Base-by-base conservation (phyloP, 2,888 invertebrate species). In the Megastigmus dorsalis region DNA sequence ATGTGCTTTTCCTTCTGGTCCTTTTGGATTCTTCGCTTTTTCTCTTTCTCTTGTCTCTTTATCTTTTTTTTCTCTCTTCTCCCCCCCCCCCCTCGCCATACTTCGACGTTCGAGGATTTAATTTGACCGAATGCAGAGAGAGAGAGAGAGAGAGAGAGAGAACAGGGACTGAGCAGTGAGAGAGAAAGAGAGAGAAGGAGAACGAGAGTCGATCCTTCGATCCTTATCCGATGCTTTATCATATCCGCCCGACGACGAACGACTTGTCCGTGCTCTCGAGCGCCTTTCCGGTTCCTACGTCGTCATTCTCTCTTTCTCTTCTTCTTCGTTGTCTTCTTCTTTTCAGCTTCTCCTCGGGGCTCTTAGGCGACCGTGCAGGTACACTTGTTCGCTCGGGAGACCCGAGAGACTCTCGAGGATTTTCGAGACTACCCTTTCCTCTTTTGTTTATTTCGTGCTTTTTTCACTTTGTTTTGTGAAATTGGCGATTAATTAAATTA, bases 201-300 rank as follows among this genome's bases (percentile, higher is more conserved):
- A n/a, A 33, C 63, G 48, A 63, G 67, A 67, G 36, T 26, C 43
- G 57, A 74, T 71, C 73, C 72, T 62, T 67, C 60, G 84, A 85
- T 85, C 81, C 82, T 84, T 85, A 85, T 85, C 85, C 82, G 82
- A 84, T 84, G 82, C 82, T 85, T 85, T 85, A 85, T 85, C 85
- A 85, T 85, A 85, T 85, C 84, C 83, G 79, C 75, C 77, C 77
- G 69, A 74, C 72, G 77, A 78, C 75, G 73, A 73, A 77, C 75
- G 79, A 78, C 77, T 72, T 77, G 79, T 79, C 77, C 65, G 75
- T 75, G 76, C 78, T 72, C 74, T 73, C 70, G 75, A 77, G 75
- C 77, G 77, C 73, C 77, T 78, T 77, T 77, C 79, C 74, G 77
- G 74, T 77, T 60, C 43, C 28, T 48, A n/a, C 41, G n/a, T 26